phyloP scores from a whole-genome alignment of 2,797 vertebrate species.

The Rachycentron canadum region DNA sequence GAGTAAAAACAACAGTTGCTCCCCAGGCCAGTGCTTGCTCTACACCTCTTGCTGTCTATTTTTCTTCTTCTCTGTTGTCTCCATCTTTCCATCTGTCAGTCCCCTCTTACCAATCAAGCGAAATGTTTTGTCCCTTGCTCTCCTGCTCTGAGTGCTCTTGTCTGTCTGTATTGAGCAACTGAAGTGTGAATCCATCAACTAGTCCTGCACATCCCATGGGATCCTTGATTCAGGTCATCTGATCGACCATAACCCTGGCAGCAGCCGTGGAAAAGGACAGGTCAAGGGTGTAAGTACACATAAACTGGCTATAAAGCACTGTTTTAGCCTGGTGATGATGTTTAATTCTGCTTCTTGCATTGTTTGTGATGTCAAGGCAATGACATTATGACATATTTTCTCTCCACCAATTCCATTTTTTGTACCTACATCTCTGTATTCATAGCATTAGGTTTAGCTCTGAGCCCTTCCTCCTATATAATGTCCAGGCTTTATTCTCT shows the following conservation, averaged over 20 bases:
- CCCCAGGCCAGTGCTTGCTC: background rate
- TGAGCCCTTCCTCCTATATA: background rate
- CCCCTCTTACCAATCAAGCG: slow-evolving; percentile 25
- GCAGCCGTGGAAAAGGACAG: background rate
- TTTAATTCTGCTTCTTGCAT: slow-evolving; percentile 11
- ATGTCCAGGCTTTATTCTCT: slow-evolving; percentile 10
- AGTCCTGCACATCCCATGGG: slow-evolving; percentile 33
- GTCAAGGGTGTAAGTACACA: slow-evolving; percentile 14
- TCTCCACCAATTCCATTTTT: background rate
- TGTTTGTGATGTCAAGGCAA: background rate
- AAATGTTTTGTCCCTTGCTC: slow-evolving; percentile 33
- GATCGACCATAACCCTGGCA: slow-evolving; percentile 29
- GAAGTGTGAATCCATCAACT: slow-evolving; percentile 69
- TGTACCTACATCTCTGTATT: background rate
- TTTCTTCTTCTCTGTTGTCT: slow-evolving; percentile 6
- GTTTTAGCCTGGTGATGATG: background rate
- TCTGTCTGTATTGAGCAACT: slow-evolving; percentile 43
- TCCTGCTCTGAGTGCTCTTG: slow-evolving; percentile 10
- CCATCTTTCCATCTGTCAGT: slow-evolving; percentile 5
- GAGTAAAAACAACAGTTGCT: background rate
- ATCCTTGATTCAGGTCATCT: slow-evolving; percentile 35
- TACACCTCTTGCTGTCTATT: background rate
- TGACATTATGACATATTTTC: background rate
- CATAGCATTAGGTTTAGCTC: background rate
- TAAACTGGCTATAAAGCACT: background rate